Base-by-base conservation (phyloP, 2,888 invertebrate species). In the Athripsodes cinereus region DNA sequence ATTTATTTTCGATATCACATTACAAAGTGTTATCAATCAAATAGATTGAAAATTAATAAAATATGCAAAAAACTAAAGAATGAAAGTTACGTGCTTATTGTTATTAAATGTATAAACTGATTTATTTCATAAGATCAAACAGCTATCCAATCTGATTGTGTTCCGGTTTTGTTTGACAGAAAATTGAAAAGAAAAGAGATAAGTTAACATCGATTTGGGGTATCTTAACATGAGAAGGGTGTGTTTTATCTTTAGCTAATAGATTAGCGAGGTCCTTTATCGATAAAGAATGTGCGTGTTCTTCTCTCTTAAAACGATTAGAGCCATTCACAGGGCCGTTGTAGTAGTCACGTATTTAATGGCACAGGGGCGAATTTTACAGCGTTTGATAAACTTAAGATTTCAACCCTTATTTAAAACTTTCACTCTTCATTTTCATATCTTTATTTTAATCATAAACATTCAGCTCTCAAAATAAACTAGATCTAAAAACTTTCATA, bases 261-360 rank as follows among this genome's bases (percentile, higher is more conserved):
- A 40, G 40, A 40, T 13, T 40, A 40, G 40, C 40, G 40, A 40
- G 40, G 40, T 40, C 13, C 40, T 3, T 40, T 40, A 40, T 40
- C 40, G 40, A 40, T 40, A 40, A 40, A 40, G 40, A 40, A 40
- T n/a, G n/a, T 40, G 40, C 40, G 40, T 40, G 40, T 40, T 40
- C 8, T n/a, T n/a, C 11, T 11, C 31, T 31, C 31, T 31, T 31
- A 31, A 31, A 31, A 31, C 31, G 31, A 31, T 31, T 31, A 31
- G 31, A 31, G 31, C 31, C 11, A 8, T 31, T 31, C 31, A 31
- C 31, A 31, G 11, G 11, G 11, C 31, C 31, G 6, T 31, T 11
- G 6, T 31, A 11, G 31, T 31, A 31, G 31, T 31, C 31, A 31
- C 31, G 31, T 31, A 31, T n/a, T n/a, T n/a, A n/a, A n/a, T n/a